Percentiles rank a stretch among this genome's conserved stretches.
Evolutionary conservation across 2,797 vertebrate genomes (phyloP).

Genomic region (Gallirallus australis): DNA sequence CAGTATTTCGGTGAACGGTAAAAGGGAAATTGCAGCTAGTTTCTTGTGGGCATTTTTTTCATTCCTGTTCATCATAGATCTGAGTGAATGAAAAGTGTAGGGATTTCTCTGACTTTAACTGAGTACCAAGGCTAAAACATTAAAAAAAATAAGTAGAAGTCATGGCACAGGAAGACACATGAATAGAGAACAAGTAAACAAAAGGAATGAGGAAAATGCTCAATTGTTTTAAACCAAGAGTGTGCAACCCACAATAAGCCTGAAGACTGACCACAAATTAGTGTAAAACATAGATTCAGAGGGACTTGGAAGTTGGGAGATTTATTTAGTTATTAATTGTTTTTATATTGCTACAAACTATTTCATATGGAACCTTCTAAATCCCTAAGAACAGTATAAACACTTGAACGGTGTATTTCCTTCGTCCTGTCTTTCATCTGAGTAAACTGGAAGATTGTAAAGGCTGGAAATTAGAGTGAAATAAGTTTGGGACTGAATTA

Average conservation of each 20-base stretch:
- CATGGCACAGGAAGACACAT: not conserved
- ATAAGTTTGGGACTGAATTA: not conserved
- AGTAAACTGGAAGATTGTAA: not conserved
- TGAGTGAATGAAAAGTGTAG: not conserved
- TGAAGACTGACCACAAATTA: not conserved
- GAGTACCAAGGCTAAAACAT: not conserved
- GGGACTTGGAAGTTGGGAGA: not conserved
- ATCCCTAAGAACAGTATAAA: not conserved
- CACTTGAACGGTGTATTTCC: not conserved
- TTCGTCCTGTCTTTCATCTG: not conserved
- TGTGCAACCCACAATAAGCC: not conserved
- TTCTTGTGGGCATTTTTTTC: not conserved
- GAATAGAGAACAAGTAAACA: not conserved
- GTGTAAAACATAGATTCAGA: not conserved
- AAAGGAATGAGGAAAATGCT: not conserved
- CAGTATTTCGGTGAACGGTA: not conserved
- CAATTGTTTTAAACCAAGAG: not conserved
- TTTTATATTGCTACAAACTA: not conserved
- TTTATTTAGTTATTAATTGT: not conserved
- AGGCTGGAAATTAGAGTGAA: not conserved
- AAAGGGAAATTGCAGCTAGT: not conserved
- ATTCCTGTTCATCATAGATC: not conserved
- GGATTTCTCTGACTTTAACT: not conserved
- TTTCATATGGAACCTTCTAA: not conserved
- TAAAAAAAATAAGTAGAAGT: not conserved